Base-by-base conservation (phyloP, 2,888 invertebrate species). In the Ormyrus nitidulus region DNA sequence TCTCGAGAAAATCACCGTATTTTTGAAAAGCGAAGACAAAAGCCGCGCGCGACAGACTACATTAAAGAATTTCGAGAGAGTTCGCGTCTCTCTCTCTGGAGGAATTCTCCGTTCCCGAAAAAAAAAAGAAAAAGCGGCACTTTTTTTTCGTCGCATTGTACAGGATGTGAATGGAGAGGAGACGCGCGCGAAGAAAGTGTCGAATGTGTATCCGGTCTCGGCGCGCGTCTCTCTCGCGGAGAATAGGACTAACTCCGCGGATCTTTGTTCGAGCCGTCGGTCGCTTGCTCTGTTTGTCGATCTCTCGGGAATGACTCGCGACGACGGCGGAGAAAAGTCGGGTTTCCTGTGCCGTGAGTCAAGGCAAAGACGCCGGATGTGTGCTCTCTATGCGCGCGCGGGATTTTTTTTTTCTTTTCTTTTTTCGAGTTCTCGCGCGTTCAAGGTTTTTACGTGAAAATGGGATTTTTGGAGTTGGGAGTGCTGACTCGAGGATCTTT, bases 291-390 rank as follows among this genome's bases (percentile, higher is more conserved):
- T 79, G 62, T 79, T 73, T 79, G 68, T 65, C 68, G 71, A 71
- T 80, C 71, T 19, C 34, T 13, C 34, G 49, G 59, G 59, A 59
- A 34, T 59, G 59, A 64, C 6, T 49, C 44, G 19, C 7, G 61
- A 64, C 6, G 7, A 48, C 9, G 48, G 46, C 48, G 46, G 75
- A 34, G 72, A 76, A 72, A 77, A 77, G 56, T 77, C 72, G 64
- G 53, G 72, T 76, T 80, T 77, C 77, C 72, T 69, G 34, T 19
- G 68, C 56, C 54, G 13, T 77, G 80, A 80, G 69, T 80, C 80
- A 80, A 77, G 58, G 79, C 61, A 71, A 75, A 65, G 73, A 49
- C 73, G 34, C 34, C 34, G 61, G 11, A 64, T 56, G 59, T 71
- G n/a, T 46, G 0, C 64, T 49, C 6, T 66, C 48, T 66, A n/a